Evolutionary conservation across 2,797 vertebrate species (phyloP).

Genomic region (Arctocebus calabarensis): DNA sequence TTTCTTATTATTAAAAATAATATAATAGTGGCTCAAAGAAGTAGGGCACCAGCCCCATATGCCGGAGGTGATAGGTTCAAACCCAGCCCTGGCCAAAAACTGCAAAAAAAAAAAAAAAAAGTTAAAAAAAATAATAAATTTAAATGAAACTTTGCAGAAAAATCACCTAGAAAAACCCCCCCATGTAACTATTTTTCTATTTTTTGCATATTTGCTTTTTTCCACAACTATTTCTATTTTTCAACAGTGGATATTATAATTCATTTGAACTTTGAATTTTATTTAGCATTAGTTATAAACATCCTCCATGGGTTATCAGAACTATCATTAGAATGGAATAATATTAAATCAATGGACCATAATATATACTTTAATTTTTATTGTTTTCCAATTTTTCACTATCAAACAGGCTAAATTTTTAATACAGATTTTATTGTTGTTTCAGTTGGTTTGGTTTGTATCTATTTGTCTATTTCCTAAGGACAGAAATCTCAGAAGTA

Average conservation of each 20-base stretch:
- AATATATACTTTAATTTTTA: not conserved
- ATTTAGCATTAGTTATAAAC: not conserved
- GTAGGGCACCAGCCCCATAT: too few relatives aligned
- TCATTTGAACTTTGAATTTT: not conserved
- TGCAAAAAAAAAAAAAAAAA: too few relatives aligned
- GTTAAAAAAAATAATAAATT: not conserved
- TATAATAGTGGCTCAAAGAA: not conserved
- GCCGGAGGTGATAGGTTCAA: too few relatives aligned
- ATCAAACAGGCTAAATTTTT: not conserved
- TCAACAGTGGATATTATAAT: not conserved
- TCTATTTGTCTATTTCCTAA: not conserved
- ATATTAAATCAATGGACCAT: not conserved
- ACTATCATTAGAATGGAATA: not conserved
- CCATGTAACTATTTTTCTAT: not conserved
- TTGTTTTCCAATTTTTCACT: not conserved
- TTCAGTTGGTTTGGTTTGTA: not conserved
- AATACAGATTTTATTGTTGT: not conserved
- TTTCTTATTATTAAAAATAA: not conserved
- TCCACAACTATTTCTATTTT: not conserved
- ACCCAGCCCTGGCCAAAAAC: too few relatives aligned
- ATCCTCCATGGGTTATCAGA: not conserved
- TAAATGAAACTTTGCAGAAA: not conserved
- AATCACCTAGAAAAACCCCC: not conserved
- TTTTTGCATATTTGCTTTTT: conserved; percentile 23
- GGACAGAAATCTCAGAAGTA: conserved; percentile 1